phyloP scores from a whole-genome alignment of 2,888 invertebrate species.

The Anodontia alba region DNA sequence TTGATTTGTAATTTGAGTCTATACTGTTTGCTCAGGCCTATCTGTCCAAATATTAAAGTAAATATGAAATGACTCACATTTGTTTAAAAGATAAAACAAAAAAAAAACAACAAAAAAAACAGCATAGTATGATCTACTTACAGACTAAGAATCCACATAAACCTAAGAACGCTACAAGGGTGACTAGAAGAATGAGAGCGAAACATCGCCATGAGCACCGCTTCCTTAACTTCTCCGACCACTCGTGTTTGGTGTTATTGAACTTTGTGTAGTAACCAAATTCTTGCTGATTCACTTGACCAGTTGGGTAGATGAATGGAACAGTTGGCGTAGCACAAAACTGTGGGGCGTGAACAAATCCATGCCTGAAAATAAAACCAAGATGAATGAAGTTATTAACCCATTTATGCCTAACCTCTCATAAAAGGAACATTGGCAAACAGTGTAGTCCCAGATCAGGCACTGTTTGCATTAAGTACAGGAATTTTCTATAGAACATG shows the following conservation, averaged over 20 bases:
- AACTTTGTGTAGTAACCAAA: slow-evolving; percentile 81
- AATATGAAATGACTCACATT: too few species aligned
- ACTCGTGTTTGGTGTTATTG: slow-evolving; percentile 78
- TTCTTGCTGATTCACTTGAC: slow-evolving; percentile 69
- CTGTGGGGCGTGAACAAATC: slow-evolving; percentile 63
- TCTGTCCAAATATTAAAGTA: too few species aligned
- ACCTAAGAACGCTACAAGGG: slow-evolving; percentile 95
- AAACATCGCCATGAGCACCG: slow-evolving; percentile 97
- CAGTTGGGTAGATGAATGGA: slow-evolving; percentile 48
- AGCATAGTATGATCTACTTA: too few species aligned
- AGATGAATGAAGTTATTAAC: neutral
- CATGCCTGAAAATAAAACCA: slow-evolving; percentile 50
- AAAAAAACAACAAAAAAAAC: too few species aligned
- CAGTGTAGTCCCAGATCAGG: too few species aligned
- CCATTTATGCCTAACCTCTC: too few species aligned
- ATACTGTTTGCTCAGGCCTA: too few species aligned
- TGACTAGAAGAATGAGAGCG: slow-evolving; percentile 95
- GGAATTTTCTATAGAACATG: too few species aligned
- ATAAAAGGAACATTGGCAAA: too few species aligned
- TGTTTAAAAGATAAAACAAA: too few species aligned
- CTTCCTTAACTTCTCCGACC: slow-evolving; percentile 82
- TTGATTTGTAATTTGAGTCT: too few species aligned
- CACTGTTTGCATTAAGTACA: too few species aligned
- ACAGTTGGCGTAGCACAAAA: slow-evolving; percentile 52
- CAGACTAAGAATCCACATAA: slow-evolving; percentile 98